Conservation (phyloP, 2,888 invertebrate genomes). For the Linyphia triangularis region DNA sequence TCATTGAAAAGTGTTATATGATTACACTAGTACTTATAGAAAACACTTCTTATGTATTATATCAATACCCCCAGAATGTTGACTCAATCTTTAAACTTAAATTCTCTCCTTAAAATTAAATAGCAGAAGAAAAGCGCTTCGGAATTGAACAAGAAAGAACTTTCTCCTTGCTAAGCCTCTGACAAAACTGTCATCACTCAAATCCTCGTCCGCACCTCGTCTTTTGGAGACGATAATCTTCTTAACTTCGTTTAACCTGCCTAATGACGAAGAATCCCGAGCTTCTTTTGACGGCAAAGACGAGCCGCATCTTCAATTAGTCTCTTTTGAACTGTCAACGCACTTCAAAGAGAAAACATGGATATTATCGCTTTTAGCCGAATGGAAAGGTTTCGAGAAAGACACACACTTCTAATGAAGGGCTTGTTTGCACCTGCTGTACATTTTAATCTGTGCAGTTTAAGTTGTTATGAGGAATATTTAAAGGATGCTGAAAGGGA, state of each 20-base stretch:
- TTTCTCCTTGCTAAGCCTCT: constrained; percentile 23
- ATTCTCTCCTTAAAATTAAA: no score
- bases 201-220: background rate
- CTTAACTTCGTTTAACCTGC: constrained; percentile 63
- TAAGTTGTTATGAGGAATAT: background rate
- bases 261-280: constrained; percentile 51
- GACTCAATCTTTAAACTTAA: no score
- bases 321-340: constrained; percentile 12
- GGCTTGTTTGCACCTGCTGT: background rate
- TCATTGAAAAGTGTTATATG: no score
- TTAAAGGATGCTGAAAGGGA: background rate
- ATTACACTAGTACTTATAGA: no score
- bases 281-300: constrained; percentile 33
- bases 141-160: no score
- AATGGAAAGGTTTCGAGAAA: background rate
- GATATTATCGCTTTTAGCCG: constrained; percentile 19
- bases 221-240: constrained; percentile 34
- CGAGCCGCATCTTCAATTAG: constrained; percentile 20
- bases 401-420: background rate
- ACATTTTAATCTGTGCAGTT: background rate
- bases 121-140: no score
- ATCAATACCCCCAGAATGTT: no score
- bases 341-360: constrained; percentile 31
- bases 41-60: no score
- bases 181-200: constrained; percentile 45